Evolutionary conservation across 2,113 vertebrate genomes (phyloP), one percentile per base, ranked within the genome.

Genomic region (Corydoras sp.): DNA sequence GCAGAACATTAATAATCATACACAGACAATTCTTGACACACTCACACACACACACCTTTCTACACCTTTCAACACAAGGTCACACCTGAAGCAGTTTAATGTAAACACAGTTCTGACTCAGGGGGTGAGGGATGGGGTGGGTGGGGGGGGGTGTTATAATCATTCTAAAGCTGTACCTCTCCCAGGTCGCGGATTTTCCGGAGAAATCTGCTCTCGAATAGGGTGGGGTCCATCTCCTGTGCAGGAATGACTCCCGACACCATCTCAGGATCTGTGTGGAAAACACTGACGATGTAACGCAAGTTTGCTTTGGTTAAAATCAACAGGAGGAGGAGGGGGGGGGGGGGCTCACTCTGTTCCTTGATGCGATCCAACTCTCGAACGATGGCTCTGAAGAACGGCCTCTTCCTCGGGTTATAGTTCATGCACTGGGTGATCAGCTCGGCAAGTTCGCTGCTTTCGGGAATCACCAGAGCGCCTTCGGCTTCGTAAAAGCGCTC

Each of bases 371-470:
- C 93, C 80, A 95, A 91, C 78, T 94, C 92, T 75, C 92, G 87
- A 89, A 93, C 91, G 79, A 95, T 92, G 12, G 92, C 92, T 51
- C 93, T 85, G 85, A 94, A 93, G 87, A 93, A 95, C 2, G 92
- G 93, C 70, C 93, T 91, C 84, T 92, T 90, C 14, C 85, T 89
- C 79, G 90, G 87, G 77, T 94, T 90, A 0, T 94, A 95, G 85
- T 92, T 93, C 93, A 95, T 93, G 85, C 93, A 95, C 84, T 92
- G 90, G 0, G 86, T 90, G 89, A 95, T 94, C 62, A 95, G 86
- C 62, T 93, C 89, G 2, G 92, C 93, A 13, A 95, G 85, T 54
- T 95, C 92, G 75, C 90, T 92, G 83, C 91, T 93, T 0, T 91
- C 90, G 0, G 91, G 90, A 0, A 89, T 90, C 6, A 87, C 86